These are phyloP conservation scores for Loxodonta africana DNA, from an alignment of 2,113 vertebrate genomes.

Conservation along the genomic window DNA sequence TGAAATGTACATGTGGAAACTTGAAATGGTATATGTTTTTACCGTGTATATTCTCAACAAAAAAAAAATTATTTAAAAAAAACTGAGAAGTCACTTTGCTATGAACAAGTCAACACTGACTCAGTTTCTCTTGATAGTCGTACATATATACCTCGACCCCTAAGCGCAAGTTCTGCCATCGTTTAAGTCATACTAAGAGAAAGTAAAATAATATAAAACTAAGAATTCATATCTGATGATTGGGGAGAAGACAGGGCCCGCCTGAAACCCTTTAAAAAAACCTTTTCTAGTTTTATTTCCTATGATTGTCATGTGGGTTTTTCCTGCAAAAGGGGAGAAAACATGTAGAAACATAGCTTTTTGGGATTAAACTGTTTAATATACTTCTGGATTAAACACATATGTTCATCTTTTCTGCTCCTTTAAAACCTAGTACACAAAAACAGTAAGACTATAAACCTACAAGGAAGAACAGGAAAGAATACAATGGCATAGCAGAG, in stretches of 20 bases:
- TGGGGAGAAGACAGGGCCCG: not conserved
- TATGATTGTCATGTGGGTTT: constrained; percentile 37
- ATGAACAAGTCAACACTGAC: not conserved
- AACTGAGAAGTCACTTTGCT: not conserved
- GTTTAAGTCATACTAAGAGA: not conserved
- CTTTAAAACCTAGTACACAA: constrained; percentile 13
- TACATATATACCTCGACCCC: not conserved
- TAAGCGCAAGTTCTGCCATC: not conserved
- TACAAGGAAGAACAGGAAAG: not conserved
- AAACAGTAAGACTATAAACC: not conserved
- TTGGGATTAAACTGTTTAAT: constrained; percentile 7
- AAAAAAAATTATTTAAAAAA: no score
- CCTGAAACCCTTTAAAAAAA: constrained; percentile 36
- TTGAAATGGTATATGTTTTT: no score
- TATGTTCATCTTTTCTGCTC: not conserved
- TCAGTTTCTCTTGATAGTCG: not conserved
- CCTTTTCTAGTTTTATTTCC: not conserved
- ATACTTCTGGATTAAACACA: not conserved
- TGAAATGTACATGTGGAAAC: no score
- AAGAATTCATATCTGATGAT: not conserved
- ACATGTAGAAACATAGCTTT: constrained; percentile 6
- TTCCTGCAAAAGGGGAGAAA: constrained; percentile 38
- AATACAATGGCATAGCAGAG: not conserved
- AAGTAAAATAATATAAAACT: constrained; percentile 20
- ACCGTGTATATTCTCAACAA: no score